Base-by-base conservation (phyloP, 2,888 invertebrate genomes). In the Conops quadrifasciatus region DNA sequence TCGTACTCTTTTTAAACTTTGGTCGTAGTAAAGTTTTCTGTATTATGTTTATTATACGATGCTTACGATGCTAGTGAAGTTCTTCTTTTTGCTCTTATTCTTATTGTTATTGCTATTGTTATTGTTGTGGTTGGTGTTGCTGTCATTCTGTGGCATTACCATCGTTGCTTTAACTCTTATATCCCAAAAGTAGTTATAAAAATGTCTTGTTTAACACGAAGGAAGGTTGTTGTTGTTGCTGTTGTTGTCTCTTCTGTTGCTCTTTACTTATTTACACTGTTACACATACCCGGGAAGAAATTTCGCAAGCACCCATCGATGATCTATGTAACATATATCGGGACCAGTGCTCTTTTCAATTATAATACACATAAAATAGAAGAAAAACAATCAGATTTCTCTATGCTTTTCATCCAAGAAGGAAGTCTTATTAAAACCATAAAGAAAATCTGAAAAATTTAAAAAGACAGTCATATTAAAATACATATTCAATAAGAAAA, bases 141-240 rank as follows among this genome's bases (percentile, higher is more conserved):
- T 36, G 36, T 36, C 36, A 36, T 36, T 24, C 13, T 49, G 2
- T 49, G 49, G 19, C 13, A 53, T 4, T 11, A 66, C 51, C 16
- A 51, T 30, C 21, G 53, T 66, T 30, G 19, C 28, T 66, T 60
- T 43, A 19, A 62, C 62, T 62, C 30, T 64, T 66, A 53, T 47
- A 64, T 59, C 68, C 65, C 36, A 67, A 58, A 68, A 68, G 65
- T 72, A 68, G 68, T 30, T 68, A 59, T 72, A 72, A 72, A 71
- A 72, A 47, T 16, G 53, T 59, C 67, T 67, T 59, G 19, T 59
- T 51, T 62, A 49, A 19, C 11, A 24, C 63, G 45, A 63, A 47
- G 3, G 21, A 47, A 7, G 5, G 36, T 43, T 28, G 59, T 59
- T 62, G 62, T 62, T 45, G 62, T 62, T 43, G 7, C 26, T 59